Evolutionary conservation across 2,113 vertebrate genomes (phyloP), one percentile per base, ranked within the genome.

Genomic region (Centrocercus urophasianus): DNA sequence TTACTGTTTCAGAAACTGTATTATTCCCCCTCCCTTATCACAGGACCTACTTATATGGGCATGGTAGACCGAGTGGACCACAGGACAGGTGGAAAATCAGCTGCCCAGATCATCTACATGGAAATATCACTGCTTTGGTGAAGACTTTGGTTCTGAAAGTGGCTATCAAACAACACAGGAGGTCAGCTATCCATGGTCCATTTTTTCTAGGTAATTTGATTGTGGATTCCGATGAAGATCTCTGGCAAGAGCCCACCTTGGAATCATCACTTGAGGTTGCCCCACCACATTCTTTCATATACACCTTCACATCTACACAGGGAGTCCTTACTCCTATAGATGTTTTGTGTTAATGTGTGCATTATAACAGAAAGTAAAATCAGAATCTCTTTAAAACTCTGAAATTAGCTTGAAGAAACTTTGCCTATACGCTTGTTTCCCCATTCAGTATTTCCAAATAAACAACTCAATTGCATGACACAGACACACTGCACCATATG

Each of bases 41-140:
- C 0, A 0, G 27, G 7, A 47, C 13, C 6, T 38, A 21, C 25
- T 27, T 20, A 3, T 15, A 7, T 0, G 0, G 22, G 5, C 0
- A 1, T 15, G 36, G 8, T 15, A 66, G 20, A 45, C 8, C 5
- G 14, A 24, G 8, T 12, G 65, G 76, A 61, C 11, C n/a, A 10
- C 40, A 48, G 50, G 10, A 11, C 8, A 73, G 24, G 38, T 36
- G 18, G 5, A 65, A 27, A 16, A 42, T 56, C 1, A 3, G 16
- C 20, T 64, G 24, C 61, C 18, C 67, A 67, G 27, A 79, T 10
- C 30, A 69, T 15, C 28, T 38, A 19, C 50, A 69, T 7, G 83
- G 60, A 90, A 79, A 43, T 38, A 61, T 16, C 67, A 65, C 45
- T 73, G 32, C 21, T 77, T 78, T 56, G 30, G 19, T 24, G 63